Percentiles rank a stretch among this genome's conserved stretches.
phyloP scores from a whole-genome alignment of 2,888 invertebrate species.

The Microctonus aethiopoides region DNA sequence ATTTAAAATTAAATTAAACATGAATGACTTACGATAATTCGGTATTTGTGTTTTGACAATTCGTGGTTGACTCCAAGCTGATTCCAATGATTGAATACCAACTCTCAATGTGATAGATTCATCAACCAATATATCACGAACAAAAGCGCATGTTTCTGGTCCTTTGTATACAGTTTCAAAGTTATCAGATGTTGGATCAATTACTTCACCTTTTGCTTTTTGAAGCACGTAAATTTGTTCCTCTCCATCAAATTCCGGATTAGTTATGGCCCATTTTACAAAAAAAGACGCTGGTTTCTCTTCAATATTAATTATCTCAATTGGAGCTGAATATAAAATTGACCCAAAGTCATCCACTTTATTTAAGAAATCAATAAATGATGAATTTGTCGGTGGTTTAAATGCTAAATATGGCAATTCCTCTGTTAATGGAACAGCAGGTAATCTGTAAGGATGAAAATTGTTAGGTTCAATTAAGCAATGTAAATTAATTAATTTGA shows the following conservation, averaged over 20 bases:
- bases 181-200: constrained; percentile 52
- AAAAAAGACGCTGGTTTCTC: constrained; percentile 70
- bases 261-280: constrained; percentile 69
- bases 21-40: constrained; percentile 63
- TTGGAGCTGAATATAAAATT: constrained; percentile 54
- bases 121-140: constrained; percentile 68
- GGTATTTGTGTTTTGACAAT: constrained; percentile 67
- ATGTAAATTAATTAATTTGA: not conserved
- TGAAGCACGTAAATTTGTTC: constrained; percentile 68
- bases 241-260: constrained; percentile 63
- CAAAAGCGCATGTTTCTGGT: constrained; percentile 66
- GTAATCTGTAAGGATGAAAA: constrained; percentile 59
- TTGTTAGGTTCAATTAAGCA: not conserved
- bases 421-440: constrained; percentile 70
- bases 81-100: constrained; percentile 68
- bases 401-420: constrained; percentile 71
- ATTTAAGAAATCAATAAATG: constrained; percentile 50
- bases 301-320: constrained; percentile 68
- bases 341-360: constrained; percentile 48
- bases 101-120: constrained; percentile 70
- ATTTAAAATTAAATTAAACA: not conserved
- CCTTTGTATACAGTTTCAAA: constrained; percentile 68
- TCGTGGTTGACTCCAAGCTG: constrained; percentile 70
- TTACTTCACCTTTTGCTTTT: constrained; percentile 64
- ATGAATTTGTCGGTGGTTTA: constrained; percentile 63